A percentile compares a stretch with the other conserved stretches of the same genome.
phyloP scores from a whole-genome alignment of 2,888 invertebrate genomes.

The Panzeria rudis region DNA sequence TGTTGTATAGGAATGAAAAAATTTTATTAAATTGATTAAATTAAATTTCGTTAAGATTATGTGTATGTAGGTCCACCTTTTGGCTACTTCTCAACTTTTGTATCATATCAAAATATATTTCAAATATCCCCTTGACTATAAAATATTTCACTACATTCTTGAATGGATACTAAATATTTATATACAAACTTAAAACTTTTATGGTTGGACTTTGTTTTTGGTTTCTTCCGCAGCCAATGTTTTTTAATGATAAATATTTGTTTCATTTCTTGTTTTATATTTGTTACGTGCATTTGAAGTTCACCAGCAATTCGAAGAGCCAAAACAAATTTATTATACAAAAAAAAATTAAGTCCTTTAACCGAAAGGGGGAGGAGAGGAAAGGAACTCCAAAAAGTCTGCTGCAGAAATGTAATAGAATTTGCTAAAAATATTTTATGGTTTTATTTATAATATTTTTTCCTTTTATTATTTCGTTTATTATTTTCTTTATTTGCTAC shows the following conservation, averaged over 20 bases:
- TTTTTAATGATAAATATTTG: slow-evolving; percentile 62
- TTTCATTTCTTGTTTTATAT: slow-evolving; percentile 58
- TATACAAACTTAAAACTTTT: background rate
- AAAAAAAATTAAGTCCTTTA: slow-evolving; percentile 34
- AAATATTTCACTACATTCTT: no score
- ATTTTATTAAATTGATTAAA: no score
- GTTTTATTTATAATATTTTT: background rate
- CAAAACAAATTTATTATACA: slow-evolving; percentile 31
- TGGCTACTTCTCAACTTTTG: no score
- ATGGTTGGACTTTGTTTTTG: background rate
- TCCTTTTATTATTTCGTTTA: background rate
- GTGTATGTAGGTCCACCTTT: no score
- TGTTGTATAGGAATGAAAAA: no score
- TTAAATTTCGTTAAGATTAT: no score
- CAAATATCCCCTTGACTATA: background rate
- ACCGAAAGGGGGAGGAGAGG: background rate
- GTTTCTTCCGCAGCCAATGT: slow-evolving; percentile 9
- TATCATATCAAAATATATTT: background rate
- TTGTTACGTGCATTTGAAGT: slow-evolving; percentile 57
- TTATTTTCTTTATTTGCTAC: slow-evolving; percentile 12
- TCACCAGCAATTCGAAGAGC: slow-evolving; percentile 21
- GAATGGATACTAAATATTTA: no score
- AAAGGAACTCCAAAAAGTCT: background rate
- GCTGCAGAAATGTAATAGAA: no score
- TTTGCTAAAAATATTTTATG: no score